These are phyloP conservation scores for Isoperla grammatica DNA, from an alignment of 2,888 invertebrate genomes.

Conservation along the genomic window DNA sequence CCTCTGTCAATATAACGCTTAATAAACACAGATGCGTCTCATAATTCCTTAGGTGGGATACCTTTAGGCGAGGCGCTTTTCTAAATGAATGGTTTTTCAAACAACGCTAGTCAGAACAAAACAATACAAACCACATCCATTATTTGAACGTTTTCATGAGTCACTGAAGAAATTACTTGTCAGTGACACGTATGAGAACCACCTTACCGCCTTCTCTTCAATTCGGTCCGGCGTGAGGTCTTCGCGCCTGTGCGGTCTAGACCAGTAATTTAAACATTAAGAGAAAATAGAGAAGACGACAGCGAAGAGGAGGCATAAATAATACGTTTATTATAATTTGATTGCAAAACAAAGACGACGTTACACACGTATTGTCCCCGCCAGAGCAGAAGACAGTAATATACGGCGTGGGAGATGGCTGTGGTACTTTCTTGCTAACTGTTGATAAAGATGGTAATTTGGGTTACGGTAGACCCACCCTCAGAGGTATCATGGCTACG, in stretches of 20 bases:
- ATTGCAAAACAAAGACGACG: no score
- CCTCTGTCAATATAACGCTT: no score
- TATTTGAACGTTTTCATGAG: constrained; percentile 5
- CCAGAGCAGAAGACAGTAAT: no score
- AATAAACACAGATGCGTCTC: no score
- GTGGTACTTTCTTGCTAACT: no score
- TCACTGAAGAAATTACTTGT: constrained; percentile 6
- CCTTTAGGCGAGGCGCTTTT: constrained; percentile 4
- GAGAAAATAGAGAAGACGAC: neutral
- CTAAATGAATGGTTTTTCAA: constrained; percentile 4
- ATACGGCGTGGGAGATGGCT: no score
- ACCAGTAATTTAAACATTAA: constrained; percentile 2
- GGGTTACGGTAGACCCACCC: no score
- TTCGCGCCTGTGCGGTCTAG: neutral
- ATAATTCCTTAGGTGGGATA: neutral
- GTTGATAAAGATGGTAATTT: no score
- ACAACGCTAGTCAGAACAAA: constrained; percentile 3
- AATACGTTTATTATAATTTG: no score
- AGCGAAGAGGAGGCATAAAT: constrained; percentile 2
- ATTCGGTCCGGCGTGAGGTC: constrained; percentile 2
- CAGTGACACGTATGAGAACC: neutral
- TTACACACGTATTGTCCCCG: no score
- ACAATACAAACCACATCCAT: constrained; percentile 6
- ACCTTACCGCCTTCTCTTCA: neutral
- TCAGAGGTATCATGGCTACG: no score